Evolutionary conservation across 2,113 vertebrate species (phyloP).

Genomic region (Anhinga rufa): DNA sequence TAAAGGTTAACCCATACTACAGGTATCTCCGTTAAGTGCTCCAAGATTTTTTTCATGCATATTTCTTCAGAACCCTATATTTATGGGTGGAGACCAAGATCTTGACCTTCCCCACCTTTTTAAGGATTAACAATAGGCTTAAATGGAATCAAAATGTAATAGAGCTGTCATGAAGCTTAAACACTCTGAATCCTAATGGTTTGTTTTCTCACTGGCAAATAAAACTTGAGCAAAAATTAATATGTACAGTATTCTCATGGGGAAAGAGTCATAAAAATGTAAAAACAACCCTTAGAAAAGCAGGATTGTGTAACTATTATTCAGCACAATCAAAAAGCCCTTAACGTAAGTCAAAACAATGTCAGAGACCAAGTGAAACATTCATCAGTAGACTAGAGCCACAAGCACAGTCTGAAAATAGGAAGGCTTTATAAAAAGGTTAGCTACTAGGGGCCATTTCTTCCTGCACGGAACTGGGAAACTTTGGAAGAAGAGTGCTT

Average conservation of each 20-base stretch:
- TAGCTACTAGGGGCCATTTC: not conserved
- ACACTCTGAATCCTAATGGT: not conserved
- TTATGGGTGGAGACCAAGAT: not conserved
- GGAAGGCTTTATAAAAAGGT: not conserved
- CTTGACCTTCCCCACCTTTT: not conserved
- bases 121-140: not conserved
- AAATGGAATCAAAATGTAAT: not conserved
- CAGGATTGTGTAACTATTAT: not conserved
- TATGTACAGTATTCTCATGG: not conserved
- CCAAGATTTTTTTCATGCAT: fast-evolving
- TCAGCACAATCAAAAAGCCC: not conserved
- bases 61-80: not conserved
- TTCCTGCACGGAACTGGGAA: not conserved
- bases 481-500: not conserved
- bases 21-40: not conserved
- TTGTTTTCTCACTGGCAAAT: not conserved
- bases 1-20: not conserved
- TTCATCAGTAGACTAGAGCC: not conserved
- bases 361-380: not conserved
- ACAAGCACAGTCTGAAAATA: not conserved
- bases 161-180: not conserved
- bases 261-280: not conserved
- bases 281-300: not conserved
- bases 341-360: not conserved
- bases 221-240: not conserved